A percentile compares a stretch with the other conserved stretches of the same genome.
Evolutionary conservation across 2,888 invertebrate genomes (phyloP).

Genomic region (Schizotus pectinicornis): DNA sequence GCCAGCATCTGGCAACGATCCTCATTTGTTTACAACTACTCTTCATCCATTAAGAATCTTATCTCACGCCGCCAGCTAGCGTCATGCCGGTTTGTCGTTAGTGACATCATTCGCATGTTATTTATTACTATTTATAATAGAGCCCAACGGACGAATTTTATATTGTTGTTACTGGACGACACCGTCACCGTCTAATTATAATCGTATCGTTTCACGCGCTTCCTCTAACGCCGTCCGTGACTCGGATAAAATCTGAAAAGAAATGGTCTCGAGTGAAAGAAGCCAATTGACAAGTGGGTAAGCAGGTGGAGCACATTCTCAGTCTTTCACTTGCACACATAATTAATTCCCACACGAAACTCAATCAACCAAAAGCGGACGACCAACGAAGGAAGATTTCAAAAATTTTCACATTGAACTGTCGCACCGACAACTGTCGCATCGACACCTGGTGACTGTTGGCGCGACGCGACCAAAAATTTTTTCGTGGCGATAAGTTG

Average conservation of each 20-base stretch:
- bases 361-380: constrained; percentile 4
- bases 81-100: background rate
- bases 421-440: too few relatives aligned
- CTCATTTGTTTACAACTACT: too few relatives aligned
- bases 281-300: constrained; percentile 23
- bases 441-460: too few relatives aligned
- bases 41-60: too few relatives aligned
- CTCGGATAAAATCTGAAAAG: constrained; percentile 10
- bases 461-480: background rate
- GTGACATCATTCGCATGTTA: background rate
- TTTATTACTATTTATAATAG: background rate
- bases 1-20: too few relatives aligned
- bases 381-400: too few relatives aligned
- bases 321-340: constrained; percentile 23
- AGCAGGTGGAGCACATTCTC: constrained; percentile 27
- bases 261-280: constrained; percentile 25
- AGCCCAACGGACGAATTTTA: background rate
- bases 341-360: constrained; percentile 17
- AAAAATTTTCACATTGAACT: too few relatives aligned
- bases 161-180: too few relatives aligned
- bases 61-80: too few relatives aligned
- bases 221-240: constrained; percentile 1
- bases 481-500: too few relatives aligned
- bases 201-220: too few relatives aligned
- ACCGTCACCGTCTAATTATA: too few relatives aligned